A percentile compares a stretch with the other conserved stretches of the same genome.
phyloP scores from a whole-genome alignment of 37 sponge, comb jelly and placozoan species.

The Tethya wilhelma region DNA sequence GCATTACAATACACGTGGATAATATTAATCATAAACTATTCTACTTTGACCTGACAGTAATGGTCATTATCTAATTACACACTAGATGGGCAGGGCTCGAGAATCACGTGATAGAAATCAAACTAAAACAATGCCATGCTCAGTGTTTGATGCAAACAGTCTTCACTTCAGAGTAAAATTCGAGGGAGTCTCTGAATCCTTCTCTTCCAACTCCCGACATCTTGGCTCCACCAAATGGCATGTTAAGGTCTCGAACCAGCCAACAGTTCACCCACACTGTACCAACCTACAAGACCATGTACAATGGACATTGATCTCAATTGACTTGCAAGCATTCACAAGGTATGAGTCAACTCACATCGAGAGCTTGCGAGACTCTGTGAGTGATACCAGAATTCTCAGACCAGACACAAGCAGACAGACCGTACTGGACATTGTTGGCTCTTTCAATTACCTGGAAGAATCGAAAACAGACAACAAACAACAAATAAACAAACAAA shows the following conservation, averaged over 20 bases:
- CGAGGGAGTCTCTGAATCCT: slow-evolving; percentile 76
- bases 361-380: slow-evolving; percentile 77
- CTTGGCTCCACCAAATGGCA: slow-evolving; percentile 95
- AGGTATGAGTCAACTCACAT: slow-evolving; percentile 59
- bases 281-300: slow-evolving; percentile 64
- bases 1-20: too few species aligned
- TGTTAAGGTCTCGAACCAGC: slow-evolving; percentile 82
- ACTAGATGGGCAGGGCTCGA: too few species aligned
- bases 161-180: slow-evolving; percentile 89
- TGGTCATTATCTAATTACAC: too few species aligned
- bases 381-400: slow-evolving; percentile 74
- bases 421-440: slow-evolving; percentile 81
- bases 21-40: too few species aligned
- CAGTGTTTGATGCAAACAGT: slow-evolving; percentile 88
- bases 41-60: too few species aligned
- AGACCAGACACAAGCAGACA: slow-evolving; percentile 88
- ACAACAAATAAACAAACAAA: not conserved
- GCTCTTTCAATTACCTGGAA: slow-evolving; percentile 72
- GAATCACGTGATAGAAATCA: too few species aligned
- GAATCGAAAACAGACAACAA: not conserved
- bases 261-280: slow-evolving; percentile 96
- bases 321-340: too few species aligned
- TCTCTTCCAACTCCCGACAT: slow-evolving; percentile 88
- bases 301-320: not conserved
- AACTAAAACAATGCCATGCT: not conserved